Evolutionary conservation across 2,797 vertebrate genomes (phyloP).

Genomic region (Nannoperca obscura): DNA sequence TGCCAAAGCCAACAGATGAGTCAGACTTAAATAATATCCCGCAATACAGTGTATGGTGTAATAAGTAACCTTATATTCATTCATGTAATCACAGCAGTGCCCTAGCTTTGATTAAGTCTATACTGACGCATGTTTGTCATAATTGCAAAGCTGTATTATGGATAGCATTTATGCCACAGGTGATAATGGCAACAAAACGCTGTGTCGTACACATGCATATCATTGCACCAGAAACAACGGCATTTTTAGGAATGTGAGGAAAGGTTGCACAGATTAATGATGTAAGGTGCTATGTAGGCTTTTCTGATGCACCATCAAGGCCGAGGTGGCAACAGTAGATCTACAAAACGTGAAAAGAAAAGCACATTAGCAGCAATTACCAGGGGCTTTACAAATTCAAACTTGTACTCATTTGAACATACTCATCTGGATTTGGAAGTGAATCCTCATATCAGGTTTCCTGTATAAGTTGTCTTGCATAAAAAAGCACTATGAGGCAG

Average conservation of each 20-base stretch:
- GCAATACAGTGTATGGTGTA: not conserved
- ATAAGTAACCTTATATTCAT: slow-evolving; percentile 26
- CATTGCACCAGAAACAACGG: slow-evolving; percentile 10
- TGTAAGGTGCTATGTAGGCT: not conserved
- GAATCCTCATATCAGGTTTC: too few relatives aligned
- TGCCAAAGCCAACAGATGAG: not conserved
- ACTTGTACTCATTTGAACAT: too few relatives aligned
- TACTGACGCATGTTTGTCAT: slow-evolving; percentile 14
- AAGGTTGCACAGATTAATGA: slow-evolving; percentile 1
- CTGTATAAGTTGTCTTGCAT: too few relatives aligned
- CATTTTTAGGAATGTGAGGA: slow-evolving; percentile 13
- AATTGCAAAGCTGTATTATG: slow-evolving; percentile 19
- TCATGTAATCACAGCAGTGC: slow-evolving; percentile 37
- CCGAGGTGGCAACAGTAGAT: slow-evolving; percentile 1
- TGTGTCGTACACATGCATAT: slow-evolving; percentile 14
- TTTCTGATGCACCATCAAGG: not conserved
- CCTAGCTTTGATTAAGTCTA: slow-evolving; percentile 8
- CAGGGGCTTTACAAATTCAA: not conserved
- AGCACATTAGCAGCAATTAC: not conserved
- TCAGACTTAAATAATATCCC: not conserved
- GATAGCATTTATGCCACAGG: slow-evolving; percentile 5
- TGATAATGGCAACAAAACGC: slow-evolving; percentile 10
- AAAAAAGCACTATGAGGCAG: too few relatives aligned
- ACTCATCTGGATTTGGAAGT: too few relatives aligned
- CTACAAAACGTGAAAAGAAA: slow-evolving; percentile 29